Evolutionary conservation across 1,140 invertebrate genomes (phyloP).

Genomic region (Papilio glaucus): DNA sequence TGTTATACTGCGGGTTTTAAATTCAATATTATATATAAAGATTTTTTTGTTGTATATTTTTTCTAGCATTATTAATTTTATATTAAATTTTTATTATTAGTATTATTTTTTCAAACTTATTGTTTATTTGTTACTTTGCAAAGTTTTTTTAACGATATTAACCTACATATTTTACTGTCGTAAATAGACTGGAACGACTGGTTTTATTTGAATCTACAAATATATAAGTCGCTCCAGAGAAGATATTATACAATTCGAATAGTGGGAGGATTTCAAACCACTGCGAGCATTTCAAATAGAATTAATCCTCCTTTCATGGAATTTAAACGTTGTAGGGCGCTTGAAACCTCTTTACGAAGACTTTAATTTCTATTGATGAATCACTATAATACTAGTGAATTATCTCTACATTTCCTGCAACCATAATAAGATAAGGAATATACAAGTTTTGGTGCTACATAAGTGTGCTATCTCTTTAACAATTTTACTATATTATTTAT

Average conservation of each 20-base stretch:
- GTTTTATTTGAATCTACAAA: neutral
- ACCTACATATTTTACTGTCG: too few species aligned
- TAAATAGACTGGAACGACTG: neutral
- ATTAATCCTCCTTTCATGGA: conserved; percentile 6
- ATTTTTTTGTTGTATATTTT: too few species aligned
- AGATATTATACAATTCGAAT: neutral
- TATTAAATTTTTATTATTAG: too few species aligned
- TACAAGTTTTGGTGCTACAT: too few species aligned
- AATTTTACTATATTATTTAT: too few species aligned
- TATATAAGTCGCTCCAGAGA: neutral
- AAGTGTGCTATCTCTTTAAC: too few species aligned
- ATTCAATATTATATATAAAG: too few species aligned
- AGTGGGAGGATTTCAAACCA: neutral
- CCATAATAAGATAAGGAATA: too few species aligned
- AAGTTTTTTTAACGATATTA: too few species aligned
- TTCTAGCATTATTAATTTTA: too few species aligned
- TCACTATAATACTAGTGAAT: neutral
- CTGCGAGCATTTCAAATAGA: neutral
- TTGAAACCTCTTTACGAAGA: neutral
- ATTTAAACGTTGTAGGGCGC: neutral
- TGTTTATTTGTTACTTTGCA: neutral
- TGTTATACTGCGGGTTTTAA: too few species aligned
- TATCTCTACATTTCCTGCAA: neutral
- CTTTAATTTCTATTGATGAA: neutral
- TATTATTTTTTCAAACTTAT: too few species aligned